Evolutionary conservation across 2,113 vertebrate species (phyloP), one percentile per base, ranked within the genome.

Genomic region (Dicentrarchus labrax): DNA sequence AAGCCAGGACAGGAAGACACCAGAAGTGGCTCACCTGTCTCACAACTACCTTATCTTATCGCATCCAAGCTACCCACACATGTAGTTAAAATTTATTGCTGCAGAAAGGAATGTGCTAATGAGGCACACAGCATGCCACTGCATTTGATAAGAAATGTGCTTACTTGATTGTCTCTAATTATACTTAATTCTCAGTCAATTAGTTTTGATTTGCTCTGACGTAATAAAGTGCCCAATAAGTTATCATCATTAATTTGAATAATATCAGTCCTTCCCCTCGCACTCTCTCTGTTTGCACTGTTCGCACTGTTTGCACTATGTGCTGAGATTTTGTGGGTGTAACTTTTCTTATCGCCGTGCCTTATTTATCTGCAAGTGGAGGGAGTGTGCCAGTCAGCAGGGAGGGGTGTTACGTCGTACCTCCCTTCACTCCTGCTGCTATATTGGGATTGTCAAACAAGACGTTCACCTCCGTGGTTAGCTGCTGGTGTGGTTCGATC

Each of bases 271-370:
- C n/a, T n/a, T 47, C 22, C 22, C 21, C 61, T 11, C 0, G 3
- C 39, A 39, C 38, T 57, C 22, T 47, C 12, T 47, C 13, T 47
- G 11, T 47, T 47, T 47, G 11, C 30, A 21, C 24, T 87, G 57
- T 82, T 83, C 90, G n/a, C 76, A 43, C 56, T 87, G 57, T 82
- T 83, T 91, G n/a, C 76, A 43, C 56, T 2, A 9, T 59, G 22
- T 57, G 72, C 38, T 8, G 76, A 65, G 61, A 77, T 76, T 82
- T 67, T 48, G 56, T 48, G 71, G 72, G 81, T 76, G 86, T 70
- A 79, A 84, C 84, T 61, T 79, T 41, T 70, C 68, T 81, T 88
- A 87, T 87, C 86, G 0, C 57, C 50, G 21, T 6, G 13, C 71
- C 45, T 69, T 73, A 69, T 88, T 88, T 77, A 45, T 61, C 39